phyloP scores from a whole-genome alignment of 2,888 invertebrate species.

The Sphecodes monilicornis region DNA sequence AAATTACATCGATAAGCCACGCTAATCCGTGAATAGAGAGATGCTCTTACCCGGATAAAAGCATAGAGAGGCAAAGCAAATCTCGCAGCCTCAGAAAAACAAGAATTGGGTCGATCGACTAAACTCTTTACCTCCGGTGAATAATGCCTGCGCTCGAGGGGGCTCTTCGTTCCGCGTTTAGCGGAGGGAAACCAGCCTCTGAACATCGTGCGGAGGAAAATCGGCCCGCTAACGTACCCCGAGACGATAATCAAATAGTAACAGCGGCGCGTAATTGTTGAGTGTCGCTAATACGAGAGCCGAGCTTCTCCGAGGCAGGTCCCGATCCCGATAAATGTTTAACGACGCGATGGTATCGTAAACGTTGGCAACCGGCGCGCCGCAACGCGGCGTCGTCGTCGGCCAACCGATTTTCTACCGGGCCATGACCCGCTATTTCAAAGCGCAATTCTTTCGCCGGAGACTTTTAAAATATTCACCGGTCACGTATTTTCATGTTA shows the following conservation, averaged over 20 bases:
- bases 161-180: slow-evolving; percentile 51
- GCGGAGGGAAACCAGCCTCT: slow-evolving; percentile 38
- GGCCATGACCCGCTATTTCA: neutral
- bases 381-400: neutral
- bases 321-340: slow-evolving; percentile 48
- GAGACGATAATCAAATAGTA: slow-evolving; percentile 65
- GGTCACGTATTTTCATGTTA: slow-evolving; percentile 6
- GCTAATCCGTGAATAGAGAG: slow-evolving; percentile 57
- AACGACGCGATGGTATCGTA: slow-evolving; percentile 28
- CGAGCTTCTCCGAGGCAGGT: neutral
- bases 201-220: slow-evolving; percentile 20
- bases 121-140: slow-evolving; percentile 56
- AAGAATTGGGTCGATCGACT: slow-evolving; percentile 63
- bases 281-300: slow-evolving; percentile 40
- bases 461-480: slow-evolving; percentile 45
- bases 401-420: neutral
- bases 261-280: slow-evolving; percentile 60
- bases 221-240: slow-evolving; percentile 31
- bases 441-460: slow-evolving; percentile 31
- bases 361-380: slow-evolving; percentile 18
- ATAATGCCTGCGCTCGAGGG: slow-evolving; percentile 52
- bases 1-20: slow-evolving; percentile 60
- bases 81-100: slow-evolving; percentile 47
- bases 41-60: slow-evolving; percentile 49
- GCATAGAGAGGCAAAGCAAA: slow-evolving; percentile 39